phyloP scores from a whole-genome alignment of 2,888 invertebrate genomes.

The Cabera pusaria region DNA sequence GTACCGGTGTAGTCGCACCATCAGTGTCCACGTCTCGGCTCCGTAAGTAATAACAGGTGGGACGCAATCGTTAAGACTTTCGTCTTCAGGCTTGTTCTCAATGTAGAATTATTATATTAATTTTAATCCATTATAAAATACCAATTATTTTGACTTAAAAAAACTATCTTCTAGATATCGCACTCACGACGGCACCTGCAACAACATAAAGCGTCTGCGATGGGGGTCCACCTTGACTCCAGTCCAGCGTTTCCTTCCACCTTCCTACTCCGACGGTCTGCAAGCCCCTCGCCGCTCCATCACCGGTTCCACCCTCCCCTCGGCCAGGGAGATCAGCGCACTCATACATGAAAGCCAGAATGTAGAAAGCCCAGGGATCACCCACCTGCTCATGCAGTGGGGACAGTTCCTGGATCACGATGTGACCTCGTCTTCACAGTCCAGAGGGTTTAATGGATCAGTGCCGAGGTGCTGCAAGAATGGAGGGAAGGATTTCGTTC shows the following conservation, averaged over 20 bases:
- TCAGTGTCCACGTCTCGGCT: too few relatives aligned
- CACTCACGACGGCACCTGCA: slow-evolving; percentile 95
- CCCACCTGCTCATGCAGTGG: slow-evolving; percentile 95
- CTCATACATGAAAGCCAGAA: slow-evolving; percentile 84
- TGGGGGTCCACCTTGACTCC: slow-evolving; percentile 93
- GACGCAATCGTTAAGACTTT: too few relatives aligned
- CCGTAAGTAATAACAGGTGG: too few relatives aligned
- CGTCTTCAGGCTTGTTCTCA: too few relatives aligned
- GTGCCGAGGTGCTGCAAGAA: slow-evolving; percentile 90
- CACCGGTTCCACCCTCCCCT: slow-evolving; percentile 86
- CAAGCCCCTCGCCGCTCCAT: slow-evolving; percentile 83
- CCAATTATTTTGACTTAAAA: too few relatives aligned
- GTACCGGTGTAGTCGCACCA: too few relatives aligned
- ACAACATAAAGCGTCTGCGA: slow-evolving; percentile 89
- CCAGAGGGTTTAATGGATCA: slow-evolving; percentile 89
- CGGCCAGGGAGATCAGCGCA: slow-evolving; percentile 89
- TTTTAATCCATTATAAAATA: too few relatives aligned
- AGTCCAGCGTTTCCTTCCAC: slow-evolving; percentile 90
- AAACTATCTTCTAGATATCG: slow-evolving; percentile 88
- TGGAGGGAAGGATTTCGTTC: slow-evolving; percentile 84
- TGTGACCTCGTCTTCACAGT: slow-evolving; percentile 90
- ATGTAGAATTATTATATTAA: too few relatives aligned
- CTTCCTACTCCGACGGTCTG: slow-evolving; percentile 91
- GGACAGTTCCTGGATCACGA: slow-evolving; percentile 96
- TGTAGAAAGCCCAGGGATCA: slow-evolving; percentile 86